Evolutionary conservation across 2,797 vertebrate species (phyloP), one percentile per base, ranked within the genome.

Genomic region (Gallinago nigripennis): DNA sequence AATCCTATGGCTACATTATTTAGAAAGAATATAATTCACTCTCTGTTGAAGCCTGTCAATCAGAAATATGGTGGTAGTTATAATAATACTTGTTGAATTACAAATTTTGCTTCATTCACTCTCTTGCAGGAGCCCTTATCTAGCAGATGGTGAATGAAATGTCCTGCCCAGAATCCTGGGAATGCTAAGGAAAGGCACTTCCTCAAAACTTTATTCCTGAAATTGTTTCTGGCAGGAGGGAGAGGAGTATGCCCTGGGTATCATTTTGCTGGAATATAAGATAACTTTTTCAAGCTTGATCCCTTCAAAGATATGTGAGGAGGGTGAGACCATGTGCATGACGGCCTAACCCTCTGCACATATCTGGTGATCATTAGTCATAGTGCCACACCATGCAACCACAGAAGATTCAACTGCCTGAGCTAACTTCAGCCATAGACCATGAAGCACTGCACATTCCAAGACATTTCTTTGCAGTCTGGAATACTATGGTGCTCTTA

Each of bases 241-340:
- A 75, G 25, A 64, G n/a, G 25, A 45, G 3, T 21, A 46, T 88
- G n/a, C 7, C 20, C 21, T 6, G 31, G 11, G 12, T 56, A 45
- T 39, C 41, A 33, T 30, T 28, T 80, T 75, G 25, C 16, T 53
- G 37, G 51, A 84, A 41, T 45, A n/a, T 3, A 15, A 16, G 11
- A 46, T 46, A n/a, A 9, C 5, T 27, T 51, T 69, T 80, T 64
- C 45, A 79, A 63, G 20, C 28, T 33, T 41, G n/a, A 79, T 64
- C 13, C 31, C 11, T 65, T 79, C 13, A 35, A 75, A 41, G 16
- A 15, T 16, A 16, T 6, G 8, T 39, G 35, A 80, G 61, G 46
- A 58, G 18, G 12, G 5, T 8, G 17, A 45, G 30, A 28, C 9
- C 9, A 20, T 0, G 0, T 21, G 9, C 18, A 56, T 56, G 23